These are phyloP conservation scores for Agriopis aurantiaria DNA, from an alignment of 2,888 invertebrate genomes.

Conservation along the genomic window DNA sequence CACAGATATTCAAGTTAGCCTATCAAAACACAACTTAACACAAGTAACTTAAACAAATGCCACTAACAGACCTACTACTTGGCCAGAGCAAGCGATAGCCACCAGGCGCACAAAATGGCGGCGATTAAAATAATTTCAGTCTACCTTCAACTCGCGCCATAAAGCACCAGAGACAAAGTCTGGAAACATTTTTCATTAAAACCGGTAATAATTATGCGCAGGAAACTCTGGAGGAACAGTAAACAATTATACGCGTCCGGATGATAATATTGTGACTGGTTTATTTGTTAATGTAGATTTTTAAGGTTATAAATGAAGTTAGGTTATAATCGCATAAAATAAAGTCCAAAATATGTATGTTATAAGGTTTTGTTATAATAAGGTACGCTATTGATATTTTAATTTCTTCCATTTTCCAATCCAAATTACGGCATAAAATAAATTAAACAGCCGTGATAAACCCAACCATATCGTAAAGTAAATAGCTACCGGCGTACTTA, in stretches of 20 bases:
- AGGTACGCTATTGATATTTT: too few relatives aligned
- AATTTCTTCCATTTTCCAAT: too few relatives aligned
- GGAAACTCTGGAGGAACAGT: slow-evolving; percentile 59
- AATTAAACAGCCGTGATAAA: slow-evolving; percentile 2
- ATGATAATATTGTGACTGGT: slow-evolving; percentile 5
- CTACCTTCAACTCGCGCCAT: slow-evolving; percentile 73
- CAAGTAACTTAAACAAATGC: slow-evolving; percentile 10
- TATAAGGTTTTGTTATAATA: too few relatives aligned
- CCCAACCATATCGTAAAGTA: neutral
- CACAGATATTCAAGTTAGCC: too few relatives aligned
- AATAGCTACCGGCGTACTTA: slow-evolving; percentile 32
- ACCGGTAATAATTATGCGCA: slow-evolving; percentile 55
- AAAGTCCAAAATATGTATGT: too few relatives aligned
- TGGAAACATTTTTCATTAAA: slow-evolving; percentile 80
- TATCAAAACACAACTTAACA: neutral
- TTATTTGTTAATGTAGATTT: slow-evolving; percentile 1
- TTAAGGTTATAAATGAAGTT: neutral
- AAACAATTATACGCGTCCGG: slow-evolving; percentile 69
- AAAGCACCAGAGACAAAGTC: slow-evolving; percentile 78
- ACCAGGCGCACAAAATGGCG: slow-evolving; percentile 74
- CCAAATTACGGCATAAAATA: neutral
- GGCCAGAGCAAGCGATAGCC: slow-evolving; percentile 70
- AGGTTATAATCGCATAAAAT: neutral
- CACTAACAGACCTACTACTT: neutral
- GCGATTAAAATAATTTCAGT: slow-evolving; percentile 82